These are phyloP conservation scores for Otolemur crassicaudatus DNA, from an alignment of 2,797 vertebrate species.

Conservation along the genomic window DNA sequence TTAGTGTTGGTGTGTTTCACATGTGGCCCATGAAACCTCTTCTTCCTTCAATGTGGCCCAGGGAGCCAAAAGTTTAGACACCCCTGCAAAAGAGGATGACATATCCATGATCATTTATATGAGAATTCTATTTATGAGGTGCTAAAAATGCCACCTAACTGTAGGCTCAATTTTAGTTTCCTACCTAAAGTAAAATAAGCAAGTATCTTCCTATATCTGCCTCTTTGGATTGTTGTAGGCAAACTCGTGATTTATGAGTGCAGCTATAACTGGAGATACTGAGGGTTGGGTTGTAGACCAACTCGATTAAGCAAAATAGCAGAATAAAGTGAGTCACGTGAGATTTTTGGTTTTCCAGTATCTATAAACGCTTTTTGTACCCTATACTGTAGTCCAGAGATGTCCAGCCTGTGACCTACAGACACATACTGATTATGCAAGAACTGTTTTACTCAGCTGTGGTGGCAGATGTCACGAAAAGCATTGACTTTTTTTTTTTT, in stretches of 20 bases:
- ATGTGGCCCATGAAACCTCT: too few species aligned
- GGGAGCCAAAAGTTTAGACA: too few species aligned
- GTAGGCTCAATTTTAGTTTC: not conserved
- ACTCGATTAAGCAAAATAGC: not conserved
- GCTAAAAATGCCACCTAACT: not conserved
- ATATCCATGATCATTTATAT: not conserved
- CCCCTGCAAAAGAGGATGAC: not conserved
- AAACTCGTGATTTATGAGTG: not conserved
- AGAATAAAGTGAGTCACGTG: not conserved
- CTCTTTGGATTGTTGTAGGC: not conserved
- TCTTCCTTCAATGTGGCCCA: too few species aligned
- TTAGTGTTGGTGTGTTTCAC: too few species aligned
- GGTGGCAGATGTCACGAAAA: too few species aligned
- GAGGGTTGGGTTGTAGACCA: not conserved
- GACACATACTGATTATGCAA: too few species aligned
- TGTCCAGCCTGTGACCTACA: too few species aligned
- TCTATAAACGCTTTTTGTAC: not conserved
- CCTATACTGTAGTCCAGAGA: too few species aligned
- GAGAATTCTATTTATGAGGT: not conserved
- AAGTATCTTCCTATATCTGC: not conserved
- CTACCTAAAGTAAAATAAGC: not conserved
- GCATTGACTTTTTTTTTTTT: too few species aligned
- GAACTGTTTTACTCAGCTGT: too few species aligned
- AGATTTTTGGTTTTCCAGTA: not conserved
- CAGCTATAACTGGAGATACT: not conserved